A percentile compares a stretch with the other conserved stretches of the same genome.
Conservation (phyloP, 1,140 invertebrate genomes). For the Andrena cerasifolii region DNA sequence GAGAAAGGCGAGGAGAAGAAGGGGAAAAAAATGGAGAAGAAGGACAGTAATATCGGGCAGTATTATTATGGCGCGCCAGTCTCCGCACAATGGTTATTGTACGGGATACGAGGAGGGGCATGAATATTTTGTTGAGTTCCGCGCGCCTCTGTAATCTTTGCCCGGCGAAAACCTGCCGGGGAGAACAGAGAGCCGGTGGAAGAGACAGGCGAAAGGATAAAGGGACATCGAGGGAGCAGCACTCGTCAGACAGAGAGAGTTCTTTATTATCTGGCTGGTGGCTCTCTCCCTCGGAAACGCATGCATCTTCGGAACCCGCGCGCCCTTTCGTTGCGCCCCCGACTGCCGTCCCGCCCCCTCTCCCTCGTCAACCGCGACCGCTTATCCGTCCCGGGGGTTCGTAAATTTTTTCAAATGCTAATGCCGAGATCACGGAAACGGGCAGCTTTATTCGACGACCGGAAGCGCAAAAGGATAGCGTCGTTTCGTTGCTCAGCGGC, state of each 20-base stretch:
- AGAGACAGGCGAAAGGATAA: constrained; percentile 25
- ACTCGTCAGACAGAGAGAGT: constrained; percentile 26
- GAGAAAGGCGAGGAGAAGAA: constrained; percentile 13
- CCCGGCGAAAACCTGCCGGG: constrained; percentile 21
- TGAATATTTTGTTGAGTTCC: constrained; percentile 61
- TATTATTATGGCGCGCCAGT: constrained; percentile 54
- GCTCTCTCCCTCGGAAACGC: constrained; percentile 5
- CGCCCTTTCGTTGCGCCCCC: background rate
- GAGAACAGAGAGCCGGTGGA: constrained; percentile 15
- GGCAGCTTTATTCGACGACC: constrained; percentile 12
- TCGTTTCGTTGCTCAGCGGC: background rate
- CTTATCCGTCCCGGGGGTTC: background rate
- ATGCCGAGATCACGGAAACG: constrained; percentile 27
- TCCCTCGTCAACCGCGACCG: background rate
- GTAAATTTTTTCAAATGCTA: constrained; percentile 41
- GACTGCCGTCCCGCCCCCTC: no score
- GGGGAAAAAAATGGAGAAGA: constrained; percentile 10
- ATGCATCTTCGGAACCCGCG: constrained; percentile 3
- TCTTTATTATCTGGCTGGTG: constrained; percentile 1
- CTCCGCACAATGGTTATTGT: constrained; percentile 61
- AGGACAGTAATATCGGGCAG: constrained; percentile 49
- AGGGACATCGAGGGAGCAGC: constrained; percentile 14
- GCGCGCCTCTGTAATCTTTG: constrained; percentile 54
- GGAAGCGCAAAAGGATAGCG: background rate
- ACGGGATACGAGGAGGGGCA: constrained; percentile 25